Evolutionary conservation across 2,113 vertebrate genomes (phyloP), one percentile per base, ranked within the genome.

Genomic region (Chaetodon trifascialis): DNA sequence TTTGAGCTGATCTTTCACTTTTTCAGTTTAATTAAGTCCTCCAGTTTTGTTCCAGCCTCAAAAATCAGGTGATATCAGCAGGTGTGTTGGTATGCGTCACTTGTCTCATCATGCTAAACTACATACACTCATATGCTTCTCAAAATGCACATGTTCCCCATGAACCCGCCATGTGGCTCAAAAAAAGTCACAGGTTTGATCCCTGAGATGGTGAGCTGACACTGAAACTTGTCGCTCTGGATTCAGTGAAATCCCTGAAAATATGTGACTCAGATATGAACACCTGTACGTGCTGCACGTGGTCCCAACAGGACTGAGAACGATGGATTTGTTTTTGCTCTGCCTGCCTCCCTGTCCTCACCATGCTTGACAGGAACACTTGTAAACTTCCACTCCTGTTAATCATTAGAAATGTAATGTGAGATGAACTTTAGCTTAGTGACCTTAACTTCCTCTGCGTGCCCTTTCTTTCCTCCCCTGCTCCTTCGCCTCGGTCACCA

Each of bases 401-500:
- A 23, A 66, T 52, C 15, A 21, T 30, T 56, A 51, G 14, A 63
- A 14, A 62, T 54, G 14, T 66, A 55, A 64, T 11, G 44, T 49
- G 14, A 78, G n/a, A 15, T 40, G 2, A 73, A 65, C 60, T 46
- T 17, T 7, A 47, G 56, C 71, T 58, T 6, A 11, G 11, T 68
- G 79, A 81, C 56, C 79, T 59, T 9, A 2, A 46, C 65, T 69
- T 56, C 75, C 55, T 67, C 64, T 56, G 19, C 0, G 1, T 15
- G n/a, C 15, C 36, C 17, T 42, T 14, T 19, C 34, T 52, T 16
- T 55, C 40, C 63, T 25, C 56, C 12, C 11, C 38, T 15, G 14
- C 67, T 49, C 68, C 47, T 44, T 76, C 23, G 0, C 70, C 44
- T 87, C 70, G 76, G 69, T 86, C 76, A 69, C 3, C 66, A 16